Evolutionary conservation across 2,888 invertebrate genomes (phyloP).

Genomic region (Temnothorax rugatulus): DNA sequence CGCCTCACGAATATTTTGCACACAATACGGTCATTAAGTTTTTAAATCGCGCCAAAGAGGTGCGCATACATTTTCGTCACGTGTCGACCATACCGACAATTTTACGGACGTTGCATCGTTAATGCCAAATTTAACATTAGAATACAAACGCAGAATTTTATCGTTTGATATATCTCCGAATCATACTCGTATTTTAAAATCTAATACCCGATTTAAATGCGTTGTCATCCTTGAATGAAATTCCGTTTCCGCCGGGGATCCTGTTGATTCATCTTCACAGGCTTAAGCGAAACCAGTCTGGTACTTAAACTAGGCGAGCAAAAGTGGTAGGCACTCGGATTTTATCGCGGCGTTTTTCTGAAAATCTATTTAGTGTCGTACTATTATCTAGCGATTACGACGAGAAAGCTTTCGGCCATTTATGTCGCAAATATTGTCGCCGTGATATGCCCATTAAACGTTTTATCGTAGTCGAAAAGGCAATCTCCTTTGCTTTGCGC

Average conservation of each 20-base stretch:
- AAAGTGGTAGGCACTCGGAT: constrained; percentile 15
- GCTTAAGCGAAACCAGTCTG: constrained; percentile 20
- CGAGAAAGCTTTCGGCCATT: constrained; percentile 45
- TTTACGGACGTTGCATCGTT: constrained; percentile 21
- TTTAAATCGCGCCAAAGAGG: constrained; percentile 24
- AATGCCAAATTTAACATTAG: background rate
- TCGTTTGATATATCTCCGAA: background rate
- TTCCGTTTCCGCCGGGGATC: constrained; percentile 1
- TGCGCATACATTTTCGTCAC: constrained; percentile 31
- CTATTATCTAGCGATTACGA: constrained; percentile 44
- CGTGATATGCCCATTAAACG: constrained; percentile 35
- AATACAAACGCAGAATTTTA: background rate
- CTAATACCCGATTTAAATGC: background rate
- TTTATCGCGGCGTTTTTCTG: constrained; percentile 16
- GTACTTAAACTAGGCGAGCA: constrained; percentile 10
- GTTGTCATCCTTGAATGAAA: constrained; percentile 4
- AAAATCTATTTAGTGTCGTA: background rate
- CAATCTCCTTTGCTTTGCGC: background rate
- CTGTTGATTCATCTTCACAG: background rate
- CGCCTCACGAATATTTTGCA: constrained; percentile 44
- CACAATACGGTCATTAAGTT: constrained; percentile 52
- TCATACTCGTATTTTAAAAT: background rate
- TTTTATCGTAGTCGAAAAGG: constrained; percentile 24
- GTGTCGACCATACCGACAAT: background rate
- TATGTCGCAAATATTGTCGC: constrained; percentile 36